Percentiles rank a stretch among this genome's conserved stretches.
Evolutionary conservation across 2,113 vertebrate genomes (phyloP).

Genomic region (Vanacampus margaritifer): DNA sequence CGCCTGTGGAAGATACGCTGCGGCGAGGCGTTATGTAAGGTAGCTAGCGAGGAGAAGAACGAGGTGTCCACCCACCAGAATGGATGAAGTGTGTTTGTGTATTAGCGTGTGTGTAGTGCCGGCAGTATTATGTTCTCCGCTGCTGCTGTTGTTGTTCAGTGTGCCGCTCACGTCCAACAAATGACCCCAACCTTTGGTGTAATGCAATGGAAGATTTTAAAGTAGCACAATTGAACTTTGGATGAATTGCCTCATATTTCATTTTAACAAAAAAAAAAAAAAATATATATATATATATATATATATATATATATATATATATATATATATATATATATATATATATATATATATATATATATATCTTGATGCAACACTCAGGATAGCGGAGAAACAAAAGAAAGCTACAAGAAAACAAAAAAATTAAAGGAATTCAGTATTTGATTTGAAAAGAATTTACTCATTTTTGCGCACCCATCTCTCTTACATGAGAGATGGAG

Average conservation of each 20-base stretch:
- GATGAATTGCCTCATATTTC: conserved; percentile 49
- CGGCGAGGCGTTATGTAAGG: conserved; percentile 53
- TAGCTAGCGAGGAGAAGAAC: conserved; percentile 33
- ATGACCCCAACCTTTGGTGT: conserved; percentile 59
- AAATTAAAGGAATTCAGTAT: no score
- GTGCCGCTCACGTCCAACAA: conserved; percentile 41
- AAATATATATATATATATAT: background rate
- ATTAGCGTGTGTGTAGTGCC: conserved; percentile 1
- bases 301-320: background rate
- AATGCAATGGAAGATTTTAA: conserved; percentile 59
- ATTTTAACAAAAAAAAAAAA: no score
- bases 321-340: background rate
- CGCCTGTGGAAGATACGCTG: conserved; percentile 33
- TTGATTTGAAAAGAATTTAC: background rate
- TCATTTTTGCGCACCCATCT: background rate
- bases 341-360: background rate
- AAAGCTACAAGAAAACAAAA: background rate
- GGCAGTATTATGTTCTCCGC: conserved; percentile 4
- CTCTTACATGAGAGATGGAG: background rate
- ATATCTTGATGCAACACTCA: background rate
- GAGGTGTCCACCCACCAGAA: conserved; percentile 57
- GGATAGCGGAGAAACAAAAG: no score
- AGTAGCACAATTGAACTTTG: conserved; percentile 53
- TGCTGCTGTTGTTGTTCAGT: conserved; percentile 41
- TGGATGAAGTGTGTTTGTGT: background rate